Conservation (phyloP, 1,140 invertebrate species). For the Magallana ariakensis region DNA sequence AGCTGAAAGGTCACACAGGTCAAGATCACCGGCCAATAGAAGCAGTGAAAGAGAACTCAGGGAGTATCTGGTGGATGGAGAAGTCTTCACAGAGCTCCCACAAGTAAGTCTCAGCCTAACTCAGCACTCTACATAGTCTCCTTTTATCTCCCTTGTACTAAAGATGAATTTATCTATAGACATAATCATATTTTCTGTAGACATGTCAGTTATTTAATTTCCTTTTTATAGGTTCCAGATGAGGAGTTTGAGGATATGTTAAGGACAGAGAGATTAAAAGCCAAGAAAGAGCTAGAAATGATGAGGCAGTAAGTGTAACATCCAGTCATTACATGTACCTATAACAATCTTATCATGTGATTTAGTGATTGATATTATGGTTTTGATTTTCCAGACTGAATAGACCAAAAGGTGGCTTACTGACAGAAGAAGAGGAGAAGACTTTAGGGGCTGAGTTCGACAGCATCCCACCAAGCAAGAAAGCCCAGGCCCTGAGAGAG, state of each 20-base stretch:
- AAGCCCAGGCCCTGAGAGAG: conserved; percentile 65
- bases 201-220: not conserved
- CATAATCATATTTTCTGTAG: not conserved
- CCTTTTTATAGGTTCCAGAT: conserved; percentile 49
- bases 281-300: conserved; percentile 38
- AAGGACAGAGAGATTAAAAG: conserved; percentile 50
- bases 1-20: conserved; percentile 19
- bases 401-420: conserved; percentile 46
- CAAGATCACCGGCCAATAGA: conserved; percentile 41
- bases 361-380: not conserved
- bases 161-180: too few relatives aligned
- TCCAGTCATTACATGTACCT: not conserved
- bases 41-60: conserved; percentile 15
- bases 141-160: too few relatives aligned
- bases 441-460: conserved; percentile 61
- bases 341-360: not conserved
- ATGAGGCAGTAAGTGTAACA: conserved; percentile 23
- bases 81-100: conserved; percentile 41
- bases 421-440: conserved; percentile 47
- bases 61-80: conserved; percentile 47
- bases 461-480: conserved; percentile 64
- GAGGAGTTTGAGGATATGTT: conserved; percentile 57
- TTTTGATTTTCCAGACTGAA: conserved; percentile 45
- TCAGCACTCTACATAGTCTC: not conserved
- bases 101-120: not conserved